Evolutionary conservation across 2,888 invertebrate genomes (phyloP), one percentile per base, ranked within the genome.

Genomic region (Cantharis flavilabris): DNA sequence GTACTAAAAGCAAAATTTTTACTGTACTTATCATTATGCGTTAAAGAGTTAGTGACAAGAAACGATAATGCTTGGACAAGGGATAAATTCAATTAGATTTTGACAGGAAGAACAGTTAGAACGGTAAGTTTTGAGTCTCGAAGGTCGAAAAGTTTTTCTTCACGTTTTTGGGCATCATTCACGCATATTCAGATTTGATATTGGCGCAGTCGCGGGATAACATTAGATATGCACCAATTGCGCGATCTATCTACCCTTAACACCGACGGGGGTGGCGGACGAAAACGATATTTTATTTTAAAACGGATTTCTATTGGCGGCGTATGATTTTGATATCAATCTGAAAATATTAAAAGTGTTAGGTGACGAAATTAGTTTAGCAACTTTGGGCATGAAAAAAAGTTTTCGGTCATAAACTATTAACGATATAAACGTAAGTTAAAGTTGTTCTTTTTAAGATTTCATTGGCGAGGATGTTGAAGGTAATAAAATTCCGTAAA

Each of bases 191-290:
- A 86, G 86, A 87, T 87, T 87, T 86, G 84, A 85, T 86, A 9
- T 23, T 71, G 11, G 64, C 87, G 87, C 86, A 86, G 86, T 78
- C 87, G 86, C 87, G 85, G 83, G 83, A 83, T 72, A 85, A 85
- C 85, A 87, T 88, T 89, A 91, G 91, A 84, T 90, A 89, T 86
- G 88, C 89, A 82, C 87, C 88, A 88, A 88, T 88, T 78, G 77
- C 78, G 77, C 83, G 84, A 83, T 82, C 81, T 83, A 79, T 81
- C 85, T 81, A 84, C 85, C 85, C 85, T 82, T 82, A 79, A 81
- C 82, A 82, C 83, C 72, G 84, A 82, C 83, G 83, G 83, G 85
- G 86, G 85, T 84, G 82, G 81, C 78, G 79, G 76, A 78, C 74
- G 84, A 83, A 81, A 80, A 76, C 76, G 71, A 85, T 85, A 86